Evolutionary conservation across 2,888 invertebrate species (phyloP).

Genomic region (Pegoplata infirma): DNA sequence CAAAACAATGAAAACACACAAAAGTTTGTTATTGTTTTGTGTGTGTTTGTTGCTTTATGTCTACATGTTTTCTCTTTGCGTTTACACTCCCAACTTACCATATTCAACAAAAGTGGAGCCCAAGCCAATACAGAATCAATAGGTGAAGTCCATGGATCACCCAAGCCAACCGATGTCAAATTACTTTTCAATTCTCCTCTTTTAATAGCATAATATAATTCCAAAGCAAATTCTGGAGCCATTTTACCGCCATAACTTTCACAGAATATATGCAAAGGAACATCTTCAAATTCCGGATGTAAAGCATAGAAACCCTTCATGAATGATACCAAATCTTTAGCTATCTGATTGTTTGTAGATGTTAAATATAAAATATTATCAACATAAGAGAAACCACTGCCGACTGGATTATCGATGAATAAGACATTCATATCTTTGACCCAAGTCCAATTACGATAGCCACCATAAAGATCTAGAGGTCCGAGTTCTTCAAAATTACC

Average conservation of each 20-base stretch:
- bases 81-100: too few species aligned
- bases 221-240: slow-evolving; percentile 89
- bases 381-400: slow-evolving; percentile 91
- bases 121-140: slow-evolving; percentile 90
- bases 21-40: too few species aligned
- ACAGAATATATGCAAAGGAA: slow-evolving; percentile 90
- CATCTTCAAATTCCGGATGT: slow-evolving; percentile 84
- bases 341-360: slow-evolving; percentile 83
- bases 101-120: slow-evolving; percentile 87
- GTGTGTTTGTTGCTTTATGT: too few species aligned
- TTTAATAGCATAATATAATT: slow-evolving; percentile 81
- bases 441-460: slow-evolving; percentile 88
- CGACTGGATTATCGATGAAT: slow-evolving; percentile 94
- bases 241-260: slow-evolving; percentile 97
- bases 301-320: slow-evolving; percentile 84
- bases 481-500: slow-evolving; percentile 94
- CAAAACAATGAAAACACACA: too few species aligned
- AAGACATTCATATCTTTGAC: slow-evolving; percentile 88
- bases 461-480: slow-evolving; percentile 83
- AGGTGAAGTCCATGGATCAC: slow-evolving; percentile 94
- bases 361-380: slow-evolving; percentile 79
- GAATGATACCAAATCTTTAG: slow-evolving; percentile 86
- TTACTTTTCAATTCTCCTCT: slow-evolving; percentile 83
- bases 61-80: too few species aligned
- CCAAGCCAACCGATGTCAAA: slow-evolving; percentile 88